Evolutionary conservation across 1,140 invertebrate species (phyloP).

Genomic region (Caenorhabditis inopinata): DNA sequence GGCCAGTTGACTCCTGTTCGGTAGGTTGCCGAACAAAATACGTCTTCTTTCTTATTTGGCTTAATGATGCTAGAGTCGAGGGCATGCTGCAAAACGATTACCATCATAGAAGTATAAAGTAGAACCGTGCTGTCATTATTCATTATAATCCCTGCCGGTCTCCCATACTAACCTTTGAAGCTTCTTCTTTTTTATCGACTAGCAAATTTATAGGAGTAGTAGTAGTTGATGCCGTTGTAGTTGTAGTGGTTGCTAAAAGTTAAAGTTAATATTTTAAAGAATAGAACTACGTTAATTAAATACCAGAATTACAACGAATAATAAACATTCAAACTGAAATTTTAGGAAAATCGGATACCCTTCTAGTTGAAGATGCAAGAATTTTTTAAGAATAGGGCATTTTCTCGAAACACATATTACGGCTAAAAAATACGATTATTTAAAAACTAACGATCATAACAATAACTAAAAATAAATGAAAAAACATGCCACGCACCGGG

Average conservation of each 20-base stretch:
- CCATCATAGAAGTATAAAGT: background rate
- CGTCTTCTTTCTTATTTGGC: background rate
- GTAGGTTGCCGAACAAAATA: background rate
- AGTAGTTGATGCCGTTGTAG: slow-evolving; percentile 40
- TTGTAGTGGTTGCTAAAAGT: slow-evolving; percentile 44
- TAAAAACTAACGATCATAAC: background rate
- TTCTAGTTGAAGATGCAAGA: too few relatives aligned
- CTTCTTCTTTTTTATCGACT: background rate
- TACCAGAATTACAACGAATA: too few relatives aligned
- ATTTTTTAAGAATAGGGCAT: too few relatives aligned
- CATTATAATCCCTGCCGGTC: background rate
- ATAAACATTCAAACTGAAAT: too few relatives aligned
- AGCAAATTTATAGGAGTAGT: background rate
- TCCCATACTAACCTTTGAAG: background rate
- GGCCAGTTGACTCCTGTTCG: background rate
- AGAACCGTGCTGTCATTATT: background rate
- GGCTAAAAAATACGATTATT: too few relatives aligned
- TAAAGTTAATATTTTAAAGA: too few relatives aligned
- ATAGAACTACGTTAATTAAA: too few relatives aligned
- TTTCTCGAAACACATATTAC: too few relatives aligned
- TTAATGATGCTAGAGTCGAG: background rate
- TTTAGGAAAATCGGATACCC: too few relatives aligned
- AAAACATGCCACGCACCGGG: slow-evolving; percentile 33
- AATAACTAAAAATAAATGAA: background rate
- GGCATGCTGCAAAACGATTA: slow-evolving; percentile 1